Base-by-base conservation (phyloP, 2,797 vertebrate genomes). In the Labroides dimidiatus region DNA sequence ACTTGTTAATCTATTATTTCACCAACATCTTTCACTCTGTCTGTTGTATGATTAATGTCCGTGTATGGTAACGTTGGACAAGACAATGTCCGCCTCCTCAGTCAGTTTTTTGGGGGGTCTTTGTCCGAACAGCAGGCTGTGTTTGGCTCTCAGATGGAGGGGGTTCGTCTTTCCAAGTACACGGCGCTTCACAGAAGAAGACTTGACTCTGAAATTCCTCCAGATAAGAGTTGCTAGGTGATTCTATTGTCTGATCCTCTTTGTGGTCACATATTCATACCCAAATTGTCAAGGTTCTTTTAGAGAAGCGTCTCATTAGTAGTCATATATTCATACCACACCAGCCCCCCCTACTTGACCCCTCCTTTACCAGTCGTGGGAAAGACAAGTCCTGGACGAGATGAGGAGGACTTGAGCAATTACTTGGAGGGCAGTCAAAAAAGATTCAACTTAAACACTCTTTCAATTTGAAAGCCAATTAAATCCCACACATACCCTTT, bases 151-250 rank as follows among this genome's bases (percentile, higher is more conserved):
- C 66, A 78, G 84, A 85, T 92, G 68, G 89, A 93, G 89, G 85
- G 82, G 84, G 77, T 86, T 93, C 87, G 77, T 71, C 78, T 81
- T 33, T 76, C 89, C 82, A 86, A 93, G 92, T 92, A 84, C 90
- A 91, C 69, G 49, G 64, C 21, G 86, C 80, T 76, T 78, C 76
- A 91, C 89, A 90, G 89, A 49, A 89, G 65, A 82, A 85, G 90
- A 89, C 92, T 94, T 94, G 93, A 94, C 93, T 94, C 88, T 89
- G 86, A 91, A 82, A 95, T 95, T 95, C 93, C 92, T 91, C 30
- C 80, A 82, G 86, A 89, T 86, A 75, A 84, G 74, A 79, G 94
- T 95, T 95, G 93, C 94, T 91, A 91, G 91, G 94, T 78, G 84
- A 93, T 80, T 70, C 91, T 81, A 88, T 94, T 94, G 92, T 95